Conservation (phyloP, 1,140 invertebrate species). For the Eriosoma lanigerum region DNA sequence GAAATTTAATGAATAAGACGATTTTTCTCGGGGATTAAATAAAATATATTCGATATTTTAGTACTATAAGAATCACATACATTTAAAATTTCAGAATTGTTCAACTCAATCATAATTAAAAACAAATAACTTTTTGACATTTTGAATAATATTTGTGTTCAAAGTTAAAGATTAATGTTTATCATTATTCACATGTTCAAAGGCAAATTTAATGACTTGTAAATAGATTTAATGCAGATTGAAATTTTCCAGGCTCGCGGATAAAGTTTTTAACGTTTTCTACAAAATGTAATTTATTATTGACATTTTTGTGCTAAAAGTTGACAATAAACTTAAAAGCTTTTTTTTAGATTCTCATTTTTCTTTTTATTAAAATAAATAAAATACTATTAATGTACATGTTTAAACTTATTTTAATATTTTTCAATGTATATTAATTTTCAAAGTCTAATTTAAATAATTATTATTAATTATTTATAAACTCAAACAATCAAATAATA, state of each 20-base stretch:
- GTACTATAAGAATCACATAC: too few species aligned
- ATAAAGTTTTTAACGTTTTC: slow-evolving; percentile 12
- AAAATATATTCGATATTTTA: too few species aligned
- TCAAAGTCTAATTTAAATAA: neutral
- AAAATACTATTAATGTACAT: neutral
- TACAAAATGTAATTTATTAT: slow-evolving; percentile 16
- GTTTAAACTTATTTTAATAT: neutral
- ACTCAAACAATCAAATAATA: neutral
- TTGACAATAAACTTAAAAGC: slow-evolving; percentile 13
- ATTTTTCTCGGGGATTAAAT: too few species aligned
- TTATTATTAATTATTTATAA: neutral
- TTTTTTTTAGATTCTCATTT: slow-evolving; percentile 3
- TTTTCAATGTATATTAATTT: neutral
- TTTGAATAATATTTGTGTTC: neutral
- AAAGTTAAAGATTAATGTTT: neutral
- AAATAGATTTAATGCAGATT: slow-evolving; percentile 18
- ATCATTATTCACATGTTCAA: slow-evolving; percentile 23
- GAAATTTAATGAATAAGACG: too few species aligned
- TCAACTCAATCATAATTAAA: neutral
- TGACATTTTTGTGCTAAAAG: slow-evolving; percentile 19
- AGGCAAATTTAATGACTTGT: slow-evolving; percentile 17
- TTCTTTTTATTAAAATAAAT: neutral
- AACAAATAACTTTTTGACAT: neutral
- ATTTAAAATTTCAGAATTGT: neutral
- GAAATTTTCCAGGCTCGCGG: neutral